A percentile compares a stretch with the other conserved stretches of the same genome.
These are phyloP conservation scores for Corapipo altera DNA, from an alignment of 2,113 vertebrate species.

Conservation along the genomic window DNA sequence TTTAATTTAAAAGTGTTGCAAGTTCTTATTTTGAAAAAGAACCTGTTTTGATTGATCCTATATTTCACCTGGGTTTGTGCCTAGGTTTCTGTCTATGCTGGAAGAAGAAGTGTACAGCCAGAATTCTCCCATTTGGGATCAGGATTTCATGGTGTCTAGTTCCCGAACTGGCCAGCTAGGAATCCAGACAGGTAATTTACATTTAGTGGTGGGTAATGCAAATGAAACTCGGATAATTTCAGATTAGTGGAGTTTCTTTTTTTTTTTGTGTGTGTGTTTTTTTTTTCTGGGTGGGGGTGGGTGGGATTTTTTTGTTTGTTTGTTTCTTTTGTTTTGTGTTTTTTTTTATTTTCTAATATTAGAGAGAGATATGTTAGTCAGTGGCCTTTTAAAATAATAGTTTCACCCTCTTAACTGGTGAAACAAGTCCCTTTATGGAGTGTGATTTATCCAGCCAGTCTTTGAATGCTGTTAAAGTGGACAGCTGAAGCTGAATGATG, in stretches of 20 bases:
- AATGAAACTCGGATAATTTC: neutral
- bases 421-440: neutral
- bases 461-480: neutral
- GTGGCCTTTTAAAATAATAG: neutral
- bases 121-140: constrained; percentile 96
- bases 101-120: constrained; percentile 98
- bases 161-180: constrained; percentile 84
- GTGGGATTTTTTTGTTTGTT: neutral
- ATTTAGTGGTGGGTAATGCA: neutral
- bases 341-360: neutral
- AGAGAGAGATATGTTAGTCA: neutral
- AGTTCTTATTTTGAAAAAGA: neutral
- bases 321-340: neutral
- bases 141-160: constrained; percentile 86
- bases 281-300: too few species aligned
- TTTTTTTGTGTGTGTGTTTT: neutral
- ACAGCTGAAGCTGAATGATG: constrained; percentile 17
- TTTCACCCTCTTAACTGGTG: neutral
- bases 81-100: constrained; percentile 96
- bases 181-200: constrained; percentile 81
- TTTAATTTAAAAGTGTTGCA: neutral
- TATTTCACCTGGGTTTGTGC: constrained; percentile 7
- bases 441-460: neutral
- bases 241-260: neutral
- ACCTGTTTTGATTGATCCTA: neutral